phyloP scores from a whole-genome alignment of 1,140 invertebrate genomes.

The Orius insidiosus region DNA sequence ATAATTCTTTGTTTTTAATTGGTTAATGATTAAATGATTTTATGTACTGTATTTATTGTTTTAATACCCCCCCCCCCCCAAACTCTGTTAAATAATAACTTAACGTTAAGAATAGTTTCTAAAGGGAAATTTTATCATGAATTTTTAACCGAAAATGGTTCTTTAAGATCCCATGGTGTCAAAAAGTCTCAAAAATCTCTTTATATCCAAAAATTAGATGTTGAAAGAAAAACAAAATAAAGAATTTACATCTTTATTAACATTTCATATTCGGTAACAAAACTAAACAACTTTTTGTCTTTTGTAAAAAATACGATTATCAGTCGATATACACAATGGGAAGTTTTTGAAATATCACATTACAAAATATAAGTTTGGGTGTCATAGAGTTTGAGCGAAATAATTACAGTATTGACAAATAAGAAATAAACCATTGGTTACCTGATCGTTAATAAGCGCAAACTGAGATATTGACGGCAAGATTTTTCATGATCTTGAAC shows the following conservation, averaged over 20 bases:
- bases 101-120: no score
- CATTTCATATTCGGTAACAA: not conserved
- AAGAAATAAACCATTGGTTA: constrained; percentile 18
- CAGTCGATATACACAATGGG: not conserved
- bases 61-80: no score
- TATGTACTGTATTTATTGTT: constrained; percentile 3
- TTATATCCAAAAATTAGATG: no score
- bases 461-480: constrained; percentile 21
- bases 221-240: no score
- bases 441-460: constrained; percentile 19
- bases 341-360: not conserved
- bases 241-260: not conserved
- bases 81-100: no score
- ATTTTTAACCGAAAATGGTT: no score
- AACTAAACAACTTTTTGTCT: not conserved
- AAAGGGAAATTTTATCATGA: no score
- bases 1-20: constrained; percentile 1
- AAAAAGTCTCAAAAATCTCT: no score
- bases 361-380: not conserved
- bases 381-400: constrained; percentile 6
- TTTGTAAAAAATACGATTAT: not conserved
- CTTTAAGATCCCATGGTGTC: no score
- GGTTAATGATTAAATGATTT: constrained; percentile 6
- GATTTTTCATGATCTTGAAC: constrained; percentile 23
- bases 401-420: constrained; percentile 10